These are phyloP conservation scores for Operophtera brumata DNA, from an alignment of 2,888 invertebrate species.

Conservation along the genomic window DNA sequence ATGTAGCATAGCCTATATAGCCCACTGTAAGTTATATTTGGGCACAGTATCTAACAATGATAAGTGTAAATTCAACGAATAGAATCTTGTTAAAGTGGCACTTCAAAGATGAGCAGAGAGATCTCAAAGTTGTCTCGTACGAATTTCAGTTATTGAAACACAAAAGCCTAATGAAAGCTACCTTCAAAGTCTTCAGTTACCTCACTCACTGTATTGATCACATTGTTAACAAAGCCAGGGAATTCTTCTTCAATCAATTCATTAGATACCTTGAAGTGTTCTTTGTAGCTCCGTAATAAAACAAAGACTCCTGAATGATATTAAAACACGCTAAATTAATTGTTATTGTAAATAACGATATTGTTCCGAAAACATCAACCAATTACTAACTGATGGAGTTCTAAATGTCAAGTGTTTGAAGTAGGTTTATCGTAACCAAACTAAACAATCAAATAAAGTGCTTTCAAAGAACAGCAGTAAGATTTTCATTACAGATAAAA, in stretches of 20 bases:
- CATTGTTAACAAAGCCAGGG: background rate
- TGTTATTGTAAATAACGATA: constrained; percentile 13
- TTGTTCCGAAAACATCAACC: constrained; percentile 11
- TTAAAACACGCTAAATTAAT: constrained; percentile 13
- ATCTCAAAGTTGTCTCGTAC: too few relatives aligned
- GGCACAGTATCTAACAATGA: too few relatives aligned
- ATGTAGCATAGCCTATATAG: too few relatives aligned
- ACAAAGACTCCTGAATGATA: constrained; percentile 16
- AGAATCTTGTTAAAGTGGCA: too few relatives aligned
- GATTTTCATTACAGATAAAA: constrained; percentile 19
- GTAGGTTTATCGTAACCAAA: constrained; percentile 5
- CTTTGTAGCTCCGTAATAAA: constrained; percentile 14
- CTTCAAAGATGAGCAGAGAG: too few relatives aligned
- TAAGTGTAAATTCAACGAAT: too few relatives aligned
- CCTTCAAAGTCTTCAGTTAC: too few relatives aligned
- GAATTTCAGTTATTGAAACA: too few relatives aligned
- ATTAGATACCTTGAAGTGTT: background rate
- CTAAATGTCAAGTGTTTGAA: constrained; percentile 8
- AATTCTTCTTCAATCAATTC: too few relatives aligned
- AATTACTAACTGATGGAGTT: constrained; percentile 19
- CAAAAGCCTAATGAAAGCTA: too few relatives aligned
- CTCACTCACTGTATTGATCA: too few relatives aligned
- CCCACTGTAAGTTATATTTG: too few relatives aligned
- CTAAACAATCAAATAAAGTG: constrained; percentile 9
- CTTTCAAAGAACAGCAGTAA: background rate